Evolutionary conservation across 1,140 invertebrate genomes (phyloP), one percentile per base, ranked within the genome.

Genomic region (Aphelenchoides fujianensis): DNA sequence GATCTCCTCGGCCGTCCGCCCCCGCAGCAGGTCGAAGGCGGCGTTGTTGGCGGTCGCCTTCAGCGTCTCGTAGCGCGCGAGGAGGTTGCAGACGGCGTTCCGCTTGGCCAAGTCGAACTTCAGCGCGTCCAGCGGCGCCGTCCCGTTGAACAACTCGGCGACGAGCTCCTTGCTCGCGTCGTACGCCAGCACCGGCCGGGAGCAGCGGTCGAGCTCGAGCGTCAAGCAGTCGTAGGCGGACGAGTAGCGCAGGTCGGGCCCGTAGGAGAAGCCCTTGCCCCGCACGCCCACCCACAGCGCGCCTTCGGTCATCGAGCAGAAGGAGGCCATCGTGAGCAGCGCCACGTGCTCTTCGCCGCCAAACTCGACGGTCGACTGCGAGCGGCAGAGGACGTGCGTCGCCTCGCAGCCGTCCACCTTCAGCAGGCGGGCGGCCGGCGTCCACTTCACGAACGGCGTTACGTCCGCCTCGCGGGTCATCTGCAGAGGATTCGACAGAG

Each of bases 241-340:
- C 1, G 19, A 54, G 3, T 88, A 74, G 59, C 85, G 84, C n/a
- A 92, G 88, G 36, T 86, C 87, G 85, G 90, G 93, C 53, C 89
- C 86, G 85, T 95, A 95, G 0, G 92, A 88, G 19, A 92, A 87
- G 7, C 92, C 92, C 75, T 90, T 88, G 32, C 92, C 92, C 80
- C 92, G 86, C 71, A 94, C 90, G 82, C 90, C 88, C 68, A 89
- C 89, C 91, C 92, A 95, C 88, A 94, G 89, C 36, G 92, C 92
- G 41, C 93, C 92, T 89, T 92, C 92, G 0, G 90, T 86, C 86
- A 94, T 92, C 7, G 89, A 91, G 53, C 94, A 89, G 86, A 94
- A 94, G 83, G 93, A 90, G 59, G 93, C 86, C 68, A 91, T 90
- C 27, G 93, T 89, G 63, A 90, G 85, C 16, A 94, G 85, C 36